phyloP scores from a whole-genome alignment of 2,113 vertebrate species.

The Pan troglodytes region DNA sequence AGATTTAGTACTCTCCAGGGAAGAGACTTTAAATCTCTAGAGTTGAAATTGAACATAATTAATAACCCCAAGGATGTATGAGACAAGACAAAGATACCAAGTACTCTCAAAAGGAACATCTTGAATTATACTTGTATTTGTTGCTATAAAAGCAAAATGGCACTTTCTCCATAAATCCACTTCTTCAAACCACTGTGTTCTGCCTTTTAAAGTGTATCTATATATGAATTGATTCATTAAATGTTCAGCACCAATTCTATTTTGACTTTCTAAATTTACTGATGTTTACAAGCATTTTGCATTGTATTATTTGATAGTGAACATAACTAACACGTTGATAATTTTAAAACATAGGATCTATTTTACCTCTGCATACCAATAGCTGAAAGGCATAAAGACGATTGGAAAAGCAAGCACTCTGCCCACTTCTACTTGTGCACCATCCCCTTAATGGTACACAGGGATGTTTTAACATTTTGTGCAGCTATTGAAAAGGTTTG shows the following conservation, averaged over 20 bases:
- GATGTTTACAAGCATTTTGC: background rate
- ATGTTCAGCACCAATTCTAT: background rate
- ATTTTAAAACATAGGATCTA: background rate
- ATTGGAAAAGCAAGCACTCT: background rate
- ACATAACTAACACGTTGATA: background rate
- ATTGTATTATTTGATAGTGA: background rate
- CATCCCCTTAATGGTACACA: background rate
- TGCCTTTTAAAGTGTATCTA: background rate
- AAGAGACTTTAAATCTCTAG: background rate
- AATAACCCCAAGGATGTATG: background rate
- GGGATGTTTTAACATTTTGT: conserved; percentile 12
- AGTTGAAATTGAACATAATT: background rate
- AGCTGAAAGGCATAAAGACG: conserved; percentile 28
- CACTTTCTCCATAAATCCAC: background rate
- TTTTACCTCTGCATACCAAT: conserved; percentile 31
- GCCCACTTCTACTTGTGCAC: background rate
- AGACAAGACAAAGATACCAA: background rate
- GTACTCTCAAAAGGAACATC: background rate
- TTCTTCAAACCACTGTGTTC: background rate
- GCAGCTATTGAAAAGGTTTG: background rate
- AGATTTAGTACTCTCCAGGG: background rate
- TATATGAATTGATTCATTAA: background rate
- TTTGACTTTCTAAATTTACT: conserved; percentile 21
- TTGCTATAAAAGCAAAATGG: conserved; percentile 32
- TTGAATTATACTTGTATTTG: background rate